Conservation (phyloP, 2,113 vertebrate genomes). For the Sardina pilchardus region DNA sequence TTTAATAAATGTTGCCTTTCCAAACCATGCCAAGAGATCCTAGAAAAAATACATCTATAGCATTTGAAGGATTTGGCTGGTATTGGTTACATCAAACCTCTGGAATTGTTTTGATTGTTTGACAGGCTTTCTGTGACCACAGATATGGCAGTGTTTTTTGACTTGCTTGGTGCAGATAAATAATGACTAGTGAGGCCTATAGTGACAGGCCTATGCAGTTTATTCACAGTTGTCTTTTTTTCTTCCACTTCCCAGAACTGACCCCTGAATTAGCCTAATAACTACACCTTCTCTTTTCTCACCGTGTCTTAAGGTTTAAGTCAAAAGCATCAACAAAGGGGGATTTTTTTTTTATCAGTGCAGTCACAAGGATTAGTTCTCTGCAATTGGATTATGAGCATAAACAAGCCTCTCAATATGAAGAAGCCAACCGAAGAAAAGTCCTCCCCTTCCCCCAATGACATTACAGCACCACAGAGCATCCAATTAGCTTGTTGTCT, state of each 20-base stretch:
- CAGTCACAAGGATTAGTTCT: constrained; percentile 62
- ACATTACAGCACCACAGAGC: constrained; percentile 63
- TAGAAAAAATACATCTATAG: not conserved
- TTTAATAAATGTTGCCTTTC: not conserved
- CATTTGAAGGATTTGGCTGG: not conserved
- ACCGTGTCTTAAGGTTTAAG: constrained; percentile 36
- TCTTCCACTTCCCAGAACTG: not conserved
- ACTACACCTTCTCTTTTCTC: constrained; percentile 34
- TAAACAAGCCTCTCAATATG: constrained; percentile 63
- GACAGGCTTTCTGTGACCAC: not conserved
- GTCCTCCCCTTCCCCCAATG: constrained; percentile 58
- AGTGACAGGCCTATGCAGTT: constrained; percentile 1
- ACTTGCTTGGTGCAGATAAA: not conserved
- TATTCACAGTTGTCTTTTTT: not conserved
- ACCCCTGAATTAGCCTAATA: constrained; percentile 30
- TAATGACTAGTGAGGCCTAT: not conserved
- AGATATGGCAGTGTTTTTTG: not conserved
- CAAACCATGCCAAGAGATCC: not conserved
- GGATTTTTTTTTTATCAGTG: constrained; percentile 49
- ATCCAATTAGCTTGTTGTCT: constrained; percentile 66
- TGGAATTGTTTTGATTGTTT: not conserved
- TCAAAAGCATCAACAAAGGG: constrained; percentile 23
- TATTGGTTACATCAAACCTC: not conserved
- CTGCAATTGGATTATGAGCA: constrained; percentile 64
- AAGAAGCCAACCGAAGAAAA: constrained; percentile 56